phyloP scores from a whole-genome alignment of 1,140 invertebrate species.

The Listronotus oregonensis region DNA sequence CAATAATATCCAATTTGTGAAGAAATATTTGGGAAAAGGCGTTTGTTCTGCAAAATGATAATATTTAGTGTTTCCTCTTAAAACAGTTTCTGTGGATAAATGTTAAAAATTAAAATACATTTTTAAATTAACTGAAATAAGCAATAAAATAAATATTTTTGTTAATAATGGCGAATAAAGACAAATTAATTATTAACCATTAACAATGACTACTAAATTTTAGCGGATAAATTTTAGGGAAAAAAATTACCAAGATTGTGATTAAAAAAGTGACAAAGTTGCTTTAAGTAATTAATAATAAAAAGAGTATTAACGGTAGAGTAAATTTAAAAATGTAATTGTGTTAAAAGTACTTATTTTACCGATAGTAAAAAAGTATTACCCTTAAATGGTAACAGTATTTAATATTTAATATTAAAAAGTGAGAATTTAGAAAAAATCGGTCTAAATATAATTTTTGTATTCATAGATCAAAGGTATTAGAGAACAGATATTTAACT shows the following conservation, averaged over 20 bases:
- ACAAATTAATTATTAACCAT: too few species aligned
- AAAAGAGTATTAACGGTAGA: conserved; percentile 19
- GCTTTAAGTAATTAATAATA: conserved; percentile 36
- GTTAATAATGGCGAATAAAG: too few species aligned
- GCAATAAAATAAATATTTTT: too few species aligned
- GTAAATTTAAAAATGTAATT: conserved; percentile 29
- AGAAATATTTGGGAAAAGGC: too few species aligned
- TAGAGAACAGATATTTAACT: conserved; percentile 11
- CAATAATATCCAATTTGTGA: too few species aligned
- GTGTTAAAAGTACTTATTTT: conserved; percentile 38
- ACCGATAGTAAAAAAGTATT: conserved; percentile 38
- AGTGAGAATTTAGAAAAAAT: conserved; percentile 44
- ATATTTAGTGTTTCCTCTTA: too few species aligned
- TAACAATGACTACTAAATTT: too few species aligned
- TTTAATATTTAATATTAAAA: conserved; percentile 45
- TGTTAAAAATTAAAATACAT: too few species aligned
- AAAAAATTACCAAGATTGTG: conserved; percentile 36
- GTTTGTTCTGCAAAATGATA: too few species aligned
- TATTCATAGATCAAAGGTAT: conserved; percentile 29
- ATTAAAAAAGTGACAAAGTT: conserved; percentile 39
- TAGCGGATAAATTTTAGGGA: conserved; percentile 1
- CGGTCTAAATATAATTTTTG: conserved; percentile 48
- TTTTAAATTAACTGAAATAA: too few species aligned
- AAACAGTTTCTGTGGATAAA: too few species aligned
- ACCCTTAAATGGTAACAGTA: conserved; percentile 7